Evolutionary conservation across 1,140 invertebrate species (phyloP).

Genomic region (Hyles euphorbiae): DNA sequence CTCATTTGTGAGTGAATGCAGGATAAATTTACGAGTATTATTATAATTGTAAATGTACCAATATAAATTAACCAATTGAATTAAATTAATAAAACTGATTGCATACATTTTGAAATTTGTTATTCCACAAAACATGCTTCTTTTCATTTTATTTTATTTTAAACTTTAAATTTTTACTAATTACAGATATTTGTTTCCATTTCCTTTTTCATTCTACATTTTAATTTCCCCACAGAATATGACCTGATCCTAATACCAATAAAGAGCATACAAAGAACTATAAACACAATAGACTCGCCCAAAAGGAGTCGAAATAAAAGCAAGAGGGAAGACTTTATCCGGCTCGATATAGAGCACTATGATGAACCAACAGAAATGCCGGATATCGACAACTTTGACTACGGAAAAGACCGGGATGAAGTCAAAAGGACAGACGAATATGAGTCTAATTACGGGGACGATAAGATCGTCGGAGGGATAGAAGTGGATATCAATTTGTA

Average conservation of each 20-base stretch:
- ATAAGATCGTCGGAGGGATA: constrained; percentile 54
- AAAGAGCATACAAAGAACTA: constrained; percentile 26
- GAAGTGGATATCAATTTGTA: constrained; percentile 61
- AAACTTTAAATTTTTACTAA: too few species aligned
- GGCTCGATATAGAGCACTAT: constrained; percentile 49
- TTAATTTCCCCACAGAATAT: constrained; percentile 38
- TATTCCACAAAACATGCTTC: too few species aligned
- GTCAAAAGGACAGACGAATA: not conserved
- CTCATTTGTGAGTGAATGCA: too few species aligned
- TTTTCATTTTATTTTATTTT: too few species aligned
- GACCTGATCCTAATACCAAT: constrained; percentile 52
- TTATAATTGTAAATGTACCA: too few species aligned
- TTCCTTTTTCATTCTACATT: too few species aligned
- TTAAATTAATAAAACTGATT: too few species aligned
- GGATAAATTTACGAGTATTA: too few species aligned
- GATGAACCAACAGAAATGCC: constrained; percentile 38
- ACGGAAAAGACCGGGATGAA: constrained; percentile 25
- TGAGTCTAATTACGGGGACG: constrained; percentile 28
- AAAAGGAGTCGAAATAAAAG: constrained; percentile 1
- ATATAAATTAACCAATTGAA: too few species aligned
- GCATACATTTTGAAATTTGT: too few species aligned
- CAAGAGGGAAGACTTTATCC: constrained; percentile 22
- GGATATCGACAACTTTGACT: constrained; percentile 50
- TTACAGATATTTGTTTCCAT: too few species aligned
- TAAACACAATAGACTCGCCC: constrained; percentile 10